Evolutionary conservation across 2,113 vertebrate genomes (phyloP).

Genomic region (Pseudonaja textilis): DNA sequence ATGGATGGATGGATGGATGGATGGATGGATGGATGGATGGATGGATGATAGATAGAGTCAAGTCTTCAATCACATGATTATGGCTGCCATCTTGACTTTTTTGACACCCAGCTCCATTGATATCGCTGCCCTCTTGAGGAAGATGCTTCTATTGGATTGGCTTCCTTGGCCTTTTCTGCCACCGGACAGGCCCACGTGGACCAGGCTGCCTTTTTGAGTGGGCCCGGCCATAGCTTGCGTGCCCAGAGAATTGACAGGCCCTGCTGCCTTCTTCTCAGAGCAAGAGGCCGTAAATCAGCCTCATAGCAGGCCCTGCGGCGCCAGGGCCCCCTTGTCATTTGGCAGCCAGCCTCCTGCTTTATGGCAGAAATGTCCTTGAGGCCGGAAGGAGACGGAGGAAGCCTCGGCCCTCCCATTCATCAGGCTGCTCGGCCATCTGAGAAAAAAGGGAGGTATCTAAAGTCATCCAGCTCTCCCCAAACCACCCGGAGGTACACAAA

Average conservation of each 20-base stretch:
- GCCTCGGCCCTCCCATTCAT: conserved; percentile 24
- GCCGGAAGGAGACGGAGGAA: conserved; percentile 17
- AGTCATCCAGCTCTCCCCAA: background rate
- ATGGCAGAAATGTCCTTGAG: background rate
- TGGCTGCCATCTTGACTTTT: background rate
- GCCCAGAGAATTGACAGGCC: background rate
- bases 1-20: too few relatives aligned
- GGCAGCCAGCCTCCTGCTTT: background rate
- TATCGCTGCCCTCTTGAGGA: background rate
- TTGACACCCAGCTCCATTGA: background rate
- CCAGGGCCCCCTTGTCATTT: accelerated
- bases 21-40: too few relatives aligned
- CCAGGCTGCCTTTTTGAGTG: background rate
- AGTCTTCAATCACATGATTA: background rate
- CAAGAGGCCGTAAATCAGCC: background rate
- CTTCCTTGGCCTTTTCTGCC: background rate
- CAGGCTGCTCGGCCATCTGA: conserved; percentile 9
- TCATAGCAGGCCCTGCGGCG: accelerated
- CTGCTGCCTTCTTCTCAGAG: background rate
- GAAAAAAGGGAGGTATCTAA: conserved; percentile 26
- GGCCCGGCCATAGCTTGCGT: too few relatives aligned
- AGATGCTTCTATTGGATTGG: background rate
- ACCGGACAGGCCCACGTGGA: background rate
- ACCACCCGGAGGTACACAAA: background rate
- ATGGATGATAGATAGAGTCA: too few relatives aligned